Evolutionary conservation across 2,888 invertebrate species (phyloP).

Genomic region (Plagodis pulveraria): DNA sequence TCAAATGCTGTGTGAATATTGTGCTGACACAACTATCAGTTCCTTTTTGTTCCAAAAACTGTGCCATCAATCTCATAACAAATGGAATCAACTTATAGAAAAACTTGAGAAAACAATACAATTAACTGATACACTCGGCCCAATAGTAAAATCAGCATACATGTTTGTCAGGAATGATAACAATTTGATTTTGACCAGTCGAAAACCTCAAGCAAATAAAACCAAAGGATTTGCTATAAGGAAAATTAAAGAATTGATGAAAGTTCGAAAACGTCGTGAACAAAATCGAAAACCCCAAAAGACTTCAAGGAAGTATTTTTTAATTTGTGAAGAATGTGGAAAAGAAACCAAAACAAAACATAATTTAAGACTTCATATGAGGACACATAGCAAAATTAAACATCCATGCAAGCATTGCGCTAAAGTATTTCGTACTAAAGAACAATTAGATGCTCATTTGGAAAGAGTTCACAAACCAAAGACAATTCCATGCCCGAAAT

Average conservation of each 20-base stretch:
- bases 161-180: slow-evolving; percentile 54
- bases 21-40: slow-evolving; percentile 51
- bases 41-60: slow-evolving; percentile 64
- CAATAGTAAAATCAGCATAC: slow-evolving; percentile 52
- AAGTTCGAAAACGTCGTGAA: slow-evolving; percentile 42
- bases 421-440: slow-evolving; percentile 54
- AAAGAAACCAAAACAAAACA: slow-evolving; percentile 48
- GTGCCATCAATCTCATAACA: slow-evolving; percentile 52
- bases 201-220: slow-evolving; percentile 38
- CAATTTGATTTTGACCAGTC: slow-evolving; percentile 57
- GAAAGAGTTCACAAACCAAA: slow-evolving; percentile 68
- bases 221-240: slow-evolving; percentile 52
- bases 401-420: slow-evolving; percentile 59
- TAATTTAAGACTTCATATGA: slow-evolving; percentile 54
- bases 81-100: slow-evolving; percentile 54
- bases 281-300: slow-evolving; percentile 29
- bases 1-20: slow-evolving; percentile 58
- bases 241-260: slow-evolving; percentile 57
- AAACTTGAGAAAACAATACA: slow-evolving; percentile 48
- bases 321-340: slow-evolving; percentile 63
- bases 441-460: slow-evolving; percentile 53
- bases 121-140: slow-evolving; percentile 42
- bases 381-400: slow-evolving; percentile 47
- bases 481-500: slow-evolving; percentile 58
- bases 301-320: slow-evolving; percentile 35